A percentile compares a stretch with the other conserved stretches of the same genome.
Conservation (phyloP, 1,140 invertebrate species). For the Bombyx mandarina region DNA sequence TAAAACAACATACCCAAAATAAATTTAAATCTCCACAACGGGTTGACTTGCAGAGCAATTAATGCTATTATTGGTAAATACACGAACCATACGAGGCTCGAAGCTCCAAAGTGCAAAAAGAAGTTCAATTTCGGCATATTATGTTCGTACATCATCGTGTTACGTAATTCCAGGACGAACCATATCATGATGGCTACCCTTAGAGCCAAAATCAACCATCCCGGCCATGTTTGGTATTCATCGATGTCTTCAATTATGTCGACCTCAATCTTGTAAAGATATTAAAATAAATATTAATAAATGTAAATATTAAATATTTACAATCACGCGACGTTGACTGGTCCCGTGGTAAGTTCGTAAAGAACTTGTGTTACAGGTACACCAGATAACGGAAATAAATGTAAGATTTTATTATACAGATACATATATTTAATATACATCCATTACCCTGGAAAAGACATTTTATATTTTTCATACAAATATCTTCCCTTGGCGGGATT, state of each 20-base stretch:
- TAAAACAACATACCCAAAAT: slow-evolving; percentile 81
- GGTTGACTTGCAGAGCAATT: slow-evolving; percentile 92
- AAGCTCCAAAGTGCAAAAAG: slow-evolving; percentile 96
- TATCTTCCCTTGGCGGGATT: too few relatives aligned
- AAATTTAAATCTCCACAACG: slow-evolving; percentile 96
- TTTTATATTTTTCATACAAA: too few relatives aligned
- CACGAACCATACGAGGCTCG: slow-evolving; percentile 97
- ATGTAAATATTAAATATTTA: too few relatives aligned
- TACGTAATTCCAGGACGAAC: slow-evolving; percentile 92
- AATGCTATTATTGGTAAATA: slow-evolving; percentile 95
- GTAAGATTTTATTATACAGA: too few relatives aligned
- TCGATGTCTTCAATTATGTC: slow-evolving; percentile 97
- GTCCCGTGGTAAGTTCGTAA: too few relatives aligned
- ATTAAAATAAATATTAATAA: neutral
- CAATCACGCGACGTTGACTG: too few relatives aligned
- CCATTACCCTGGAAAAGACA: too few relatives aligned
- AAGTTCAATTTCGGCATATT: slow-evolving; percentile 93
- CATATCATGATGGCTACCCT: slow-evolving; percentile 93
- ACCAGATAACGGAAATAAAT: too few relatives aligned
- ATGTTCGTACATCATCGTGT: slow-evolving; percentile 93
- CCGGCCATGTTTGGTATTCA: slow-evolving; percentile 97
- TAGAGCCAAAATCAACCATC: slow-evolving; percentile 91
- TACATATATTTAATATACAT: too few relatives aligned
- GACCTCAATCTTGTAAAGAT: slow-evolving; percentile 85
- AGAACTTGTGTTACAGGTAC: too few relatives aligned